Evolutionary conservation across 2,888 invertebrate species (phyloP), one percentile per base, ranked within the genome.

Genomic region (Prosapia bicincta): DNA sequence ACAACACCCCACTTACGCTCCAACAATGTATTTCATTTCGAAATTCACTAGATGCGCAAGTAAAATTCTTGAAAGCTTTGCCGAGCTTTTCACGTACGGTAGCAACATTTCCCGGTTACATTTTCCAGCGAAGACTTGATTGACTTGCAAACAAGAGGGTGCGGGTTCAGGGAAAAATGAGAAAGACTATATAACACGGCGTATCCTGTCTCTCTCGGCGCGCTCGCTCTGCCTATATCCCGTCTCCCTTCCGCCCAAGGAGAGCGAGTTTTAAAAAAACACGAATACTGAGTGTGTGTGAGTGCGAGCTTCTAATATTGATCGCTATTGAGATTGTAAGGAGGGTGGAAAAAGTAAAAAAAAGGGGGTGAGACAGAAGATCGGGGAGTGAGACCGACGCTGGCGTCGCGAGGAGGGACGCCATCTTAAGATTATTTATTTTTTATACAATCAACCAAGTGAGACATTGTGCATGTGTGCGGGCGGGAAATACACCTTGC

Each of bases 91-190:
- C 71, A 38, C 71, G 71, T 38, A 54, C 72, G 67, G 66, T 69
- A 69, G 66, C 26, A 74, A 74, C 74, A 68, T 69, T 71, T 66
- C 54, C 69, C 26, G 32, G 20, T 54, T 54, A 54, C 54, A 54
- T 54, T 54, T 54, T 54, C 54, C 54, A 54, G 66, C 66, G 73
- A 69, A 67, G 69, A 65, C 20, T 74, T 71, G 77, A 74, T 76
- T 76, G 76, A 76, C 76, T 76, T 76, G 76, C 76, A 76, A 76
- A 76, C 76, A 76, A 72, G 76, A 67, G 72, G 68, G 68, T 20
- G 15, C 43, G 68, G 68, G 43, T 69, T 69, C 69, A 65, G 68
- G 72, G 76, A 76, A 76, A 76, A 76, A 76, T 76, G 76, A 76
- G 76, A 72, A 76, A 76, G 76, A 76, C 76, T 76, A 76, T 75